Percentiles rank a stretch among this genome's conserved stretches.
phyloP scores from a whole-genome alignment of 2,113 vertebrate species.

The Penelope pileata region DNA sequence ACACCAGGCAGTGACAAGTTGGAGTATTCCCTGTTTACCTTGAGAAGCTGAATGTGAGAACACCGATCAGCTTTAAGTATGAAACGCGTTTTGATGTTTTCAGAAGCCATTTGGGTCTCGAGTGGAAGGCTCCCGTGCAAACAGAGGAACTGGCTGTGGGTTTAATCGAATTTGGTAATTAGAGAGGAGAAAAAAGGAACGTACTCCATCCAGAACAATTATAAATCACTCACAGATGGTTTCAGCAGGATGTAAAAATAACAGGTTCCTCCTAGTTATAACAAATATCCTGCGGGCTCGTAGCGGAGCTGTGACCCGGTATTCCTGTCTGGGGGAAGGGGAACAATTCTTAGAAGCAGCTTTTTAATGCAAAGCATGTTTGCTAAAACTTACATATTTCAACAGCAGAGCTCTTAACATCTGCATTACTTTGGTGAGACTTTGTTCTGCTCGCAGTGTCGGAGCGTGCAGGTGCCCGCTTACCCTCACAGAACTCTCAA shows the following conservation, averaged over 20 bases:
- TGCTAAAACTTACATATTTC: background rate
- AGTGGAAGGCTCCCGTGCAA: background rate
- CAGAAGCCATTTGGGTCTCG: background rate
- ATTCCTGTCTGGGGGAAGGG: background rate
- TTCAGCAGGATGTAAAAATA: constrained; percentile 41
- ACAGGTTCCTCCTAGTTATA: constrained; percentile 26
- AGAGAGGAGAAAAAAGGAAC: background rate
- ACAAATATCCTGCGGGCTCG: background rate
- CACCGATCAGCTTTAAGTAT: background rate
- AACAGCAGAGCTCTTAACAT: background rate
- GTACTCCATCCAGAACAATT: constrained; percentile 20
- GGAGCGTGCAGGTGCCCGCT: background rate
- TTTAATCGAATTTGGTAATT: constrained; percentile 40
- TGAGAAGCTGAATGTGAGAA: background rate
- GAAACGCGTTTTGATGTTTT: constrained; percentile 4
- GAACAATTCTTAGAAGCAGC: background rate
- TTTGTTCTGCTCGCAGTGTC: background rate
- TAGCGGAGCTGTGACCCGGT: background rate
- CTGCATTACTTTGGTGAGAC: background rate
- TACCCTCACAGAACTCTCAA: background rate
- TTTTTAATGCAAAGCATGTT: background rate
- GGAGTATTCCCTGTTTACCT: background rate
- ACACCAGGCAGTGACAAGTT: background rate
- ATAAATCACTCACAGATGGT: constrained; percentile 32
- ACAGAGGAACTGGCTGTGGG: background rate